Percentiles rank a stretch among this genome's conserved stretches.
phyloP scores from a whole-genome alignment of 2,888 invertebrate genomes.

The Campoletis raptor region DNA sequence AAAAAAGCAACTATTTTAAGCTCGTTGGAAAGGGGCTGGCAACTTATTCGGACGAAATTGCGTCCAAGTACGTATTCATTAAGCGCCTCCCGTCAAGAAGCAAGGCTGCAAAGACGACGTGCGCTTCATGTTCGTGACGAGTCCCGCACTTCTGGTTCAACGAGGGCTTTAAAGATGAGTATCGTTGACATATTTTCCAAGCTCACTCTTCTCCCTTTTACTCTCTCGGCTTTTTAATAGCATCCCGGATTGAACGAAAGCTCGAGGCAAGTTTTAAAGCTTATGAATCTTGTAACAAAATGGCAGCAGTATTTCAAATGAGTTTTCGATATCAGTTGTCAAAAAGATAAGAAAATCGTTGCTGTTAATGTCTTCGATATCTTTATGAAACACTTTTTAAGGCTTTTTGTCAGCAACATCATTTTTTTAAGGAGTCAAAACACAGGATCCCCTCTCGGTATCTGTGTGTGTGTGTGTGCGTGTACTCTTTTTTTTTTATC shows the following conservation, averaged over 20 bases:
- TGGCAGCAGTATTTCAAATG: background rate
- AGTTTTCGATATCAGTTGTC: background rate
- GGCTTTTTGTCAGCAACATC: background rate
- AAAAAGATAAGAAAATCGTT: constrained; percentile 8
- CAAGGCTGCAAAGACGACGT: constrained; percentile 36
- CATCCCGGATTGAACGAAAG: constrained; percentile 8
- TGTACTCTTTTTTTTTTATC: no score
- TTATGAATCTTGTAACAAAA: background rate
- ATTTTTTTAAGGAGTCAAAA: background rate
- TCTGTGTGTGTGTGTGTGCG: no score
- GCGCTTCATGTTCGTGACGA: constrained; percentile 48
- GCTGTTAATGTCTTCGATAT: background rate
- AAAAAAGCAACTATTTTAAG: constrained; percentile 29
- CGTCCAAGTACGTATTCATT: constrained; percentile 78
- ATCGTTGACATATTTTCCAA: constrained; percentile 81
- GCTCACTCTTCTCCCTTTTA: constrained; percentile 52
- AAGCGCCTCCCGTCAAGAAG: constrained; percentile 68
- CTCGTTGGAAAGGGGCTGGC: constrained; percentile 30
- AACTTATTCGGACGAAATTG: constrained; percentile 52
- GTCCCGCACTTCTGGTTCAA: constrained; percentile 77
- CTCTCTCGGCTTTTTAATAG: constrained; percentile 6
- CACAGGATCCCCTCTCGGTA: no score
- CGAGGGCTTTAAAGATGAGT: constrained; percentile 80
- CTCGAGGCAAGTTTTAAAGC: background rate
- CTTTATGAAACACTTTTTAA: background rate